Percentiles rank a stretch among this genome's conserved stretches.
Conservation (phyloP, 2,797 vertebrate species). For the Parauchenoglanis punctatus region DNA sequence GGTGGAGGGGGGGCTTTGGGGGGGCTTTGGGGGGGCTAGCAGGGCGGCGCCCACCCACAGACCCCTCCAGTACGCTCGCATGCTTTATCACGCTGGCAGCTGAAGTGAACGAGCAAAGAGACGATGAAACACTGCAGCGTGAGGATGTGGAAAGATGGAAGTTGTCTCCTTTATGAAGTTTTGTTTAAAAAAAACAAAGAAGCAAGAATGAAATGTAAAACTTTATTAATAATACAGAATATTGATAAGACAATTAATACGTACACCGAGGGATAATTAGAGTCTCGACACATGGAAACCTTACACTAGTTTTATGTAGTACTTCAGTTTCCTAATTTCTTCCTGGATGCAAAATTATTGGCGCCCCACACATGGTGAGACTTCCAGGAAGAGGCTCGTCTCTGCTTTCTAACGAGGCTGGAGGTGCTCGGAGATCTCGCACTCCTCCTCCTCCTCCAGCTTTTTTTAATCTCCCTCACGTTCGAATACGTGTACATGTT, state of each 20-base stretch:
- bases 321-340: background rate
- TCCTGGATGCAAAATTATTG: background rate
- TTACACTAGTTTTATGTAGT: background rate
- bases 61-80: conserved; percentile 49
- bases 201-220: background rate
- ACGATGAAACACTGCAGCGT: conserved; percentile 37
- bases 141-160: background rate
- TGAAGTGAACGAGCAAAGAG: conserved; percentile 30
- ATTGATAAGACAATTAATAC: background rate
- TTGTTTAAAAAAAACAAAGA: background rate
- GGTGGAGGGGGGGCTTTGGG: background rate
- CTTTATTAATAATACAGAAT: background rate
- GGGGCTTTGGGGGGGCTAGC: background rate
- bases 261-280: background rate
- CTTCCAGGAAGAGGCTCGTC: background rate
- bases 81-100: conserved; percentile 38
- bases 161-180: background rate
- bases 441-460: background rate
- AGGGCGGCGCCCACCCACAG: conserved; percentile 46
- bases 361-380: too few species aligned
- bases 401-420: too few species aligned
- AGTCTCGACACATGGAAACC: too few species aligned
- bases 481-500: too few species aligned
- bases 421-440: background rate
- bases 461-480: background rate